These are phyloP conservation scores for Steinernema feltiae DNA, from an alignment of 1,140 invertebrate genomes.

Conservation along the genomic window DNA sequence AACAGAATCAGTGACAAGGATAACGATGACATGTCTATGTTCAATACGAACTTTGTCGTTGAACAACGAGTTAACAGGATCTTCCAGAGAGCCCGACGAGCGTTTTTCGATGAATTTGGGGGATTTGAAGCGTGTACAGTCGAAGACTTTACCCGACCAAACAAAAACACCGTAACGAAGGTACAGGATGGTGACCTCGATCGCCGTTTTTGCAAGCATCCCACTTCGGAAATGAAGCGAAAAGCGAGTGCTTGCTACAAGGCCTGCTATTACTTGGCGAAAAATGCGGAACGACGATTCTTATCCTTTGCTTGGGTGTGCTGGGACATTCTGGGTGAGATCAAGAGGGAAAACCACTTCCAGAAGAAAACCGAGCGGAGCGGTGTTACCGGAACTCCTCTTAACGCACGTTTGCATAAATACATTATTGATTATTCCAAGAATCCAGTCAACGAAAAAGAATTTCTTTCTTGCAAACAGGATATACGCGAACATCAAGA, in stretches of 20 bases:
- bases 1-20: constrained; percentile 38
- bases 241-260: constrained; percentile 31
- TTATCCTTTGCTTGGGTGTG: background rate
- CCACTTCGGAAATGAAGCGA: constrained; percentile 11
- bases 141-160: background rate
- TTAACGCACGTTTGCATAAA: background rate
- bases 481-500: background rate
- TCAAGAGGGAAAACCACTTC: background rate
- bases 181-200: background rate
- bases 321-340: background rate
- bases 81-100: constrained; percentile 14
- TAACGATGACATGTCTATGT: constrained; percentile 39
- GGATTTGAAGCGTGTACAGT: constrained; percentile 12
- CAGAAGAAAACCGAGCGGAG: background rate
- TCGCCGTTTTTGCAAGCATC: background rate
- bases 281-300: background rate
- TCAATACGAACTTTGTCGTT: constrained; percentile 36
- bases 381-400: background rate
- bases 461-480: background rate
- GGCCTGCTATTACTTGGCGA: constrained; percentile 21
- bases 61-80: constrained; percentile 22
- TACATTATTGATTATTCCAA: background rate
- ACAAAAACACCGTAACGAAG: background rate
- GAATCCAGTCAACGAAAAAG: background rate
- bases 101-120: constrained; percentile 31